Evolutionary conservation across 2,113 vertebrate genomes (phyloP).

Genomic region (Psittacus erithacus): DNA sequence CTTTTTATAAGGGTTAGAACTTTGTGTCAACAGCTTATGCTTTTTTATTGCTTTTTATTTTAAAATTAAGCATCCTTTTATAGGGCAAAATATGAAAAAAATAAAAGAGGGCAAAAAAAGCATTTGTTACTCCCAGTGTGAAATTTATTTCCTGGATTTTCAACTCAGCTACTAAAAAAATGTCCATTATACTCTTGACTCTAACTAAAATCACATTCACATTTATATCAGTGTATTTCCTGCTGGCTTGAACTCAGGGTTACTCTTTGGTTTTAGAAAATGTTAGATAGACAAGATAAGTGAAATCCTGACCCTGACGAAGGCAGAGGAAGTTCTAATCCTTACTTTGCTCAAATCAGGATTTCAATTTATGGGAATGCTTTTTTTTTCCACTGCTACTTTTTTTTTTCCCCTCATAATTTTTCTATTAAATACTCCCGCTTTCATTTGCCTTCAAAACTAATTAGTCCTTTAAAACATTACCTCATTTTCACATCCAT

Average conservation of each 20-base stretch:
- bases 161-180: neutral
- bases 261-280: neutral
- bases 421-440: neutral
- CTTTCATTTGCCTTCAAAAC: neutral
- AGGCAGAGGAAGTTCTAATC: neutral
- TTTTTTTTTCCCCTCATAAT: neutral
- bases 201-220: constrained; percentile 33
- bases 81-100: neutral
- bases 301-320: neutral
- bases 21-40: neutral
- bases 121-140: neutral
- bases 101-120: neutral
- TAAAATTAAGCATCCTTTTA: neutral
- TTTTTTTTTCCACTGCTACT: neutral
- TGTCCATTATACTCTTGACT: neutral
- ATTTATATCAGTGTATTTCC: constrained; percentile 8
- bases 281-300: neutral
- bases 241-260: neutral
- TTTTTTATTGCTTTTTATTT: neutral
- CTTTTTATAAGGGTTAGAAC: neutral
- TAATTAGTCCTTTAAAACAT: neutral
- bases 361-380: neutral
- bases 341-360: neutral
- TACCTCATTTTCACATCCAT: neutral
- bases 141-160: neutral